Base-by-base conservation (phyloP, 1,140 invertebrate species). In the Apocrypta bakeri region DNA sequence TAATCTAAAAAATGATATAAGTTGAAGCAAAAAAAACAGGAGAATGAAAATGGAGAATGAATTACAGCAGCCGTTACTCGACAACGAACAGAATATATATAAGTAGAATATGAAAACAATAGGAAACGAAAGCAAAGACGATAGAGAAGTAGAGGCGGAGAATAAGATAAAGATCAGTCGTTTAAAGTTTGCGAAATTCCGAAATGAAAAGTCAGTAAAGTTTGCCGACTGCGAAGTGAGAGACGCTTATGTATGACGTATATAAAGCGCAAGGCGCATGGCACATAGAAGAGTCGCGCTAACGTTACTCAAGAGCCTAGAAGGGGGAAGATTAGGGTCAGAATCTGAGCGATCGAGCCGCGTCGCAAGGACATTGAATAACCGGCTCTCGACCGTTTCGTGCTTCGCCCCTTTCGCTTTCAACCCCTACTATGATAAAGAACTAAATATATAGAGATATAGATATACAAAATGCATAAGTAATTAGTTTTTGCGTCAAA, bases 161-260 rank as follows among this genome's bases (percentile, higher is more conserved):
- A 56, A 56, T n/a, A 14, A 77, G 85, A 88, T 87, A 87, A 86
- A 17, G 85, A 88, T 88, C 85, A 84, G 83, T 89, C 87, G 87
- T 88, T 88, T 87, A 86, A 89, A 88, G 76, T 89, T 88, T 80
- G 84, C 83, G 84, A 85, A 86, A 87, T 86, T 84, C 79, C 63
- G 86, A 87, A n/a, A 89, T 86, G 85, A 86, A 86, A 84, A 86
- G 79, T 71, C 81, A 78, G 83, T 61, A 71, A 72, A 82, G 73
- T 79, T 83, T 79, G 40, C 69, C 9, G 42, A 17, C 1, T 4
- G 6, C n/a, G 1, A n/a, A n/a, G n/a, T 4, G 1, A n/a, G 48
- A 56, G 48, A 17, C 48, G 48, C 17, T 56, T 56, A 56, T n/a
- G 48, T 21, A 56, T 56, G 14, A n/a, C 33, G 9, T 9, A 37